Base-by-base conservation (phyloP, 2,797 vertebrate species). In the Natrix natrix region DNA sequence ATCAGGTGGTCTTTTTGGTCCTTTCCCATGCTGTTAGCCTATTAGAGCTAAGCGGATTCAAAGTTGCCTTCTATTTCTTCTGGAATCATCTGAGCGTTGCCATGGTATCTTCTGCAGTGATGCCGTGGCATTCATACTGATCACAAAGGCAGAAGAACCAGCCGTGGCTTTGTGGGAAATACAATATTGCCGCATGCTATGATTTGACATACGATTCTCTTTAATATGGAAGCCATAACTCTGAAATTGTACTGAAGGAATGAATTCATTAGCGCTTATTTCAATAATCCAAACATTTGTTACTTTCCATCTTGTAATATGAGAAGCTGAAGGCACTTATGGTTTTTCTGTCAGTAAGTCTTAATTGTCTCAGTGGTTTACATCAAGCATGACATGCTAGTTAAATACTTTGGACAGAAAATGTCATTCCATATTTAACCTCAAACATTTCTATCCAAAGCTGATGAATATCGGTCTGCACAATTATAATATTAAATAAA, bases 101-200 rank as follows among this genome's bases (percentile, higher is more conserved):
- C 59, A 92, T 86, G 88, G 74, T n/a, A 86, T 86, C 78, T 90
- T 86, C 48, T 92, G 59, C 78, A 57, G 56, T 52, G 60, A 26
- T 26, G 57, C 66, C 54, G 16, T 59, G 12, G 60, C 54, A 92
- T 92, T 78, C 28, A 59, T 52, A 54, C 5, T 48, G 54, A 43
- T 89, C 22, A 74, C 37, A 90, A 90, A 90, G 6, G 32, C 5
- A n/a, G n/a, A 48, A 56, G 56, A 90, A 59, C 32, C 61, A 87
- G 78, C 11, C 48, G 10, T 83, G 37, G 20, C 22, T 83, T 48
- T 83, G 20, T 12, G 86, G 16, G 43, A 89, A 48, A 87, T 57
- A 43, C 61, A 90, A 26, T 57, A 14, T 59, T 32, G 26, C 26
- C 3, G 0, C n/a, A 61, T 54, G 48, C 13, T 88, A 32, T 37